These are phyloP conservation scores for Caenorhabditis virilis DNA, from an alignment of 2,888 invertebrate species.

Conservation along the genomic window DNA sequence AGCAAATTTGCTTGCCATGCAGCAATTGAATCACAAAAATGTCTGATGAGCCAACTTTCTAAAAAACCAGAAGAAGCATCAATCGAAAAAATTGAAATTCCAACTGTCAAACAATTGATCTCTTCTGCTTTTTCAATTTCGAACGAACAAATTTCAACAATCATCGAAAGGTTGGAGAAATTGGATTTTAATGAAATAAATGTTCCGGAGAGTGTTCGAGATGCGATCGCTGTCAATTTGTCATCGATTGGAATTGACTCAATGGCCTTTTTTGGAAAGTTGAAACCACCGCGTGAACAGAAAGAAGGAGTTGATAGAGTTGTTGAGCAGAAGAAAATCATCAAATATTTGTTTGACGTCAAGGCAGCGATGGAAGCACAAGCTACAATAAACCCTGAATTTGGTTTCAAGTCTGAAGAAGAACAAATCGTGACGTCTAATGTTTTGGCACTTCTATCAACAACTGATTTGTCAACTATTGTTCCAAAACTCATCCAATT, in stretches of 20 bases:
- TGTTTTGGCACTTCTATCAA: constrained; percentile 11
- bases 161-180: background rate
- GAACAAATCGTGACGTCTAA: constrained; percentile 7
- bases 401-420: background rate
- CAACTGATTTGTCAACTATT: constrained; percentile 6
- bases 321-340: background rate
- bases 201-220: background rate
- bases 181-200: background rate
- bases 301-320: background rate
- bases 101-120: background rate
- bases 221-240: background rate
- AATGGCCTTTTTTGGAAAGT: background rate
- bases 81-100: background rate
- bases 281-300: background rate
- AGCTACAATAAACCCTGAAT: background rate
- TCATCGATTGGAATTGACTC: background rate
- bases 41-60: background rate
- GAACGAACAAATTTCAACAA: background rate
- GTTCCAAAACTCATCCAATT: no score
- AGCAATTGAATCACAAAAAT: constrained; percentile 8
- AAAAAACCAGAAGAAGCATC: background rate
- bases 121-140: constrained; percentile 14
- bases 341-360: background rate
- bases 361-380: no score
- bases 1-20: constrained; percentile 21